These are phyloP conservation scores for Rhyzopertha dominica DNA, from an alignment of 1,140 invertebrate genomes.

Conservation along the genomic window DNA sequence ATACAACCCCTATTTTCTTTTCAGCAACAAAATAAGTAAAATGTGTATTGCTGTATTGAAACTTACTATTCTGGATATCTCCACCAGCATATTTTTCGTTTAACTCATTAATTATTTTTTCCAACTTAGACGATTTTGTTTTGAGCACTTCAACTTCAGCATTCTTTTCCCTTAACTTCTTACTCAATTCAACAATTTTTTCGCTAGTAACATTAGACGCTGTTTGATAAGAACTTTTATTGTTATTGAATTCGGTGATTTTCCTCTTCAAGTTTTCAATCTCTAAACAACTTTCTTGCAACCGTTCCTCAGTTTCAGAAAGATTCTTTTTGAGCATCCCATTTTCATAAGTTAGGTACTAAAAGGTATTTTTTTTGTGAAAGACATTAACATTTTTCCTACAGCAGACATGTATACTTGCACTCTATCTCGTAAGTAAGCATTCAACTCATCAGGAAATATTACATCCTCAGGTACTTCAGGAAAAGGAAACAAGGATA, in stretches of 20 bases:
- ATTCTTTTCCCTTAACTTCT: constrained; percentile 46
- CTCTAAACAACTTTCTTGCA: constrained; percentile 18
- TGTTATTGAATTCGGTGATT: constrained; percentile 2
- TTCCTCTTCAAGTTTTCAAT: constrained; percentile 21
- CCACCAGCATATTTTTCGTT: constrained; percentile 29
- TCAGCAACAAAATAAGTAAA: too few species aligned
- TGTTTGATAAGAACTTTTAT: constrained; percentile 7
- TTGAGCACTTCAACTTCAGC: constrained; percentile 45
- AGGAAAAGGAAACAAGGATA: too few species aligned
- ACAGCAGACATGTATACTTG: constrained; percentile 27
- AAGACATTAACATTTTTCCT: background rate
- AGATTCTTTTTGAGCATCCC: constrained; percentile 33
- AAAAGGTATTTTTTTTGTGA: constrained; percentile 10
- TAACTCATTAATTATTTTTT: constrained; percentile 33
- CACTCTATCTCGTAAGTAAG: constrained; percentile 39
- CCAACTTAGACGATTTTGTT: constrained; percentile 42
- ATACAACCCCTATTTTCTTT: too few species aligned
- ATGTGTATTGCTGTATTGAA: too few species aligned
- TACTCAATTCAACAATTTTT: constrained; percentile 49
- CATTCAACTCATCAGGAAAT: constrained; percentile 35
- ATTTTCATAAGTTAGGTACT: constrained; percentile 46
- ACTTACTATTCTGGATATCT: too few species aligned
- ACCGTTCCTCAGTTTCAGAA: constrained; percentile 19
- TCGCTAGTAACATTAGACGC: constrained; percentile 32
- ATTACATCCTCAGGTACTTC: constrained; percentile 14